A percentile compares a stretch with the other conserved stretches of the same genome.
Conservation (phyloP, 2,113 vertebrate genomes). For the Erpornis zantholeuca region DNA sequence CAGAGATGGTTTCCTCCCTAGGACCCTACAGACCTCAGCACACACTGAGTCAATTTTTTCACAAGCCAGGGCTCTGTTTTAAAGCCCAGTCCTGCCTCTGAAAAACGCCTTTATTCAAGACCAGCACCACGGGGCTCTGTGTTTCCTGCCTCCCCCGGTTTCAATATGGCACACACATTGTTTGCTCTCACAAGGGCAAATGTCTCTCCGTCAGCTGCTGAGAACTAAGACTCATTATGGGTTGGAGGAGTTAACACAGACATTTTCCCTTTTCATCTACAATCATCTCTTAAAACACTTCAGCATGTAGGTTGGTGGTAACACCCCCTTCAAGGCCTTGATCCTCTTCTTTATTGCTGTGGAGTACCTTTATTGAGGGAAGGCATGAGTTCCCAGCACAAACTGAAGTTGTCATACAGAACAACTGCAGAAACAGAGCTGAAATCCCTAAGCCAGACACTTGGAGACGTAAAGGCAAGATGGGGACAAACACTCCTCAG, state of each 20-base stretch:
- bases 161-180: background rate
- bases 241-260: background rate
- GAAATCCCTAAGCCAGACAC: background rate
- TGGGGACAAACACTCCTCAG: background rate
- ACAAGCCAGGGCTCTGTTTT: background rate
- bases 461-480: background rate
- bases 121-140: background rate
- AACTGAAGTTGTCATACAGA: background rate
- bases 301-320: background rate
- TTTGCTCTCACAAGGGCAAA: background rate
- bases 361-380: background rate
- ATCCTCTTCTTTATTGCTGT: background rate
- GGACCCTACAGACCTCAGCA: background rate
- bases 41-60: background rate
- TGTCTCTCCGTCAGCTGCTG: background rate
- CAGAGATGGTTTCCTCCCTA: background rate
- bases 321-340: accelerated
- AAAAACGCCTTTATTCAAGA: background rate
- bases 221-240: background rate
- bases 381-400: background rate
- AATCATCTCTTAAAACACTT: background rate
- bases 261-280: background rate
- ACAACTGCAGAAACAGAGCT: background rate
- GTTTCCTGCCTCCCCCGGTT: background rate
- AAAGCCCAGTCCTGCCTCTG: background rate